phyloP scores from a whole-genome alignment of 2,888 invertebrate genomes.

The Tachystola acroxantha region DNA sequence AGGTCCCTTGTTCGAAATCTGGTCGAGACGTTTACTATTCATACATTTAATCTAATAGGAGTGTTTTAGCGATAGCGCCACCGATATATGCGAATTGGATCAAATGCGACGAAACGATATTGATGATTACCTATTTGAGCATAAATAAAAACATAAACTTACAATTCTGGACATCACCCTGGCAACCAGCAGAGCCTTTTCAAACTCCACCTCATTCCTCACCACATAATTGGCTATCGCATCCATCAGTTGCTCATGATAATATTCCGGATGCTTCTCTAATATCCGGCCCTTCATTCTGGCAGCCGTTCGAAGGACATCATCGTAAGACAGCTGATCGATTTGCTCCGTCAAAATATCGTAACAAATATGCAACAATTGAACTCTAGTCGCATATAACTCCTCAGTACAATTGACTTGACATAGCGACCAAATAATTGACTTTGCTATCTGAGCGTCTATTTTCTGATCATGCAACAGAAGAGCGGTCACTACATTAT shows the following conservation, averaged over 20 bases:
- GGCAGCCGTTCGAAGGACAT: conserved; percentile 68
- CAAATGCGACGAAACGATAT: too few relatives aligned
- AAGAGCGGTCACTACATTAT: conserved; percentile 72
- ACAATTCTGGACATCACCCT: conserved; percentile 76
- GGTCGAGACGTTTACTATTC: too few relatives aligned
- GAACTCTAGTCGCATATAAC: conserved; percentile 53
- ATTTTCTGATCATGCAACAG: conserved; percentile 59
- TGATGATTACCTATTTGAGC: too few relatives aligned
- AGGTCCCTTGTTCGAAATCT: too few relatives aligned
- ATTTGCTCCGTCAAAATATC: conserved; percentile 64
- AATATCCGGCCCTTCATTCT: conserved; percentile 63
- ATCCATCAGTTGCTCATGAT: conserved; percentile 80
- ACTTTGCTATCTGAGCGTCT: conserved; percentile 64
- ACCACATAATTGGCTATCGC: conserved; percentile 72
- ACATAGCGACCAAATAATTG: conserved; percentile 77
- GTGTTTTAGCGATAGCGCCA: too few relatives aligned
- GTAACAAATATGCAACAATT: conserved; percentile 71
- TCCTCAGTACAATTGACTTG: conserved; percentile 61
- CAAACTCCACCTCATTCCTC: conserved; percentile 69
- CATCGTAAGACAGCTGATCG: conserved; percentile 56
- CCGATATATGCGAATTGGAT: too few relatives aligned
- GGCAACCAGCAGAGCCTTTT: conserved; percentile 63
- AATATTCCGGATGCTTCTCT: conserved; percentile 73
- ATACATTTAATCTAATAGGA: too few relatives aligned
- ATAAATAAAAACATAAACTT: too few relatives aligned